Evolutionary conservation across 2,113 vertebrate genomes (phyloP).

Genomic region (Okapia johnstoni): DNA sequence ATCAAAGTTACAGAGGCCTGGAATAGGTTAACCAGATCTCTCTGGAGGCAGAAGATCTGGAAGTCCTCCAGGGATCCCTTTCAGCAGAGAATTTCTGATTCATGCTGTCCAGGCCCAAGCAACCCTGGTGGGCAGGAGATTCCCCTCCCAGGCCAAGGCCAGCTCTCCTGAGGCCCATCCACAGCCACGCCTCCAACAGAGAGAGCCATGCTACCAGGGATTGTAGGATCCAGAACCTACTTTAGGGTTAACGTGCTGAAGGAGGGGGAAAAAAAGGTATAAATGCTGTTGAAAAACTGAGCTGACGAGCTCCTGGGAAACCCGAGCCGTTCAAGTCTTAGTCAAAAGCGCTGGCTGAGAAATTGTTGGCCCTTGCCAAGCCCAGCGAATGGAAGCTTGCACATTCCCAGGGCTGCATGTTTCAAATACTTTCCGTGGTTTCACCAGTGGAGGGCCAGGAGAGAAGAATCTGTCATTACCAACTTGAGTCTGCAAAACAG

Average conservation of each 20-base stretch:
- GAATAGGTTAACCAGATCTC: neutral
- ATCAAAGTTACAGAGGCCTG: neutral
- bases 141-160: neutral
- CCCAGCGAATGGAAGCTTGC: slow-evolving; percentile 45
- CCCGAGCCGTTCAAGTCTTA: slow-evolving; percentile 44
- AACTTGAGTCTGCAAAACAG: neutral
- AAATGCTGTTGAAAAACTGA: neutral
- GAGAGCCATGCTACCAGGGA: neutral
- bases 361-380: slow-evolving; percentile 27
- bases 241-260: slow-evolving; percentile 41
- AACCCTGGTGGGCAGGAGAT: neutral
- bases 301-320: slow-evolving; percentile 50
- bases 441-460: slow-evolving; percentile 56
- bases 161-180: neutral
- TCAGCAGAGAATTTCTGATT: neutral
- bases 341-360: slow-evolving; percentile 70
- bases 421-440: slow-evolving; percentile 71
- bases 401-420: slow-evolving; percentile 67
- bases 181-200: neutral
- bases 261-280: neutral
- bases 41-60: neutral
- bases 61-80: neutral
- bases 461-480: slow-evolving; percentile 57
- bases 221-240: neutral
- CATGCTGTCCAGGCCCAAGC: neutral